These are phyloP conservation scores for Smithornis capensis DNA, from an alignment of 2,113 vertebrate species.

Conservation along the genomic window DNA sequence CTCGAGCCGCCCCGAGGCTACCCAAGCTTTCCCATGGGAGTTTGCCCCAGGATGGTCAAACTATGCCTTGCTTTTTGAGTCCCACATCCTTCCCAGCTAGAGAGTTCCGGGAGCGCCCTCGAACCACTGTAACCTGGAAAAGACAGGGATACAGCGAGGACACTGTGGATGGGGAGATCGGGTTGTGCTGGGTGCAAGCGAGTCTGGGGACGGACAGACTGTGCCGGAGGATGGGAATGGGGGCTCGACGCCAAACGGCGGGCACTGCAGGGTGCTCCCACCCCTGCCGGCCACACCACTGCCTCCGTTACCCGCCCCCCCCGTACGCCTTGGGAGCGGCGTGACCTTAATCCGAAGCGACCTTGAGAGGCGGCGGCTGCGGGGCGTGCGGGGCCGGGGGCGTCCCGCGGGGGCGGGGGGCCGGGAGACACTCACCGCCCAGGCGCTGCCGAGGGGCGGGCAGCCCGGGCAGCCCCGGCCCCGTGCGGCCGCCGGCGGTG, in stretches of 20 bases:
- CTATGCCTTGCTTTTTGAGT: neutral
- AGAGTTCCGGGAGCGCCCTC: neutral
- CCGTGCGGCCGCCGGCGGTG: neutral
- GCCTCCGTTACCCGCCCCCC: neutral
- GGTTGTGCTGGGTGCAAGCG: neutral
- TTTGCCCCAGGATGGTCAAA: neutral
- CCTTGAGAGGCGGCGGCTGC: neutral
- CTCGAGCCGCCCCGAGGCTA: neutral
- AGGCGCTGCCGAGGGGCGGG: neutral
- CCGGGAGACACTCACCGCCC: neutral
- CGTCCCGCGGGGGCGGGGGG: neutral
- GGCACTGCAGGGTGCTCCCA: neutral
- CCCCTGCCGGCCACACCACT: too few species aligned
- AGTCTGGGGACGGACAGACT: neutral
- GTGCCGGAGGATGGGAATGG: neutral
- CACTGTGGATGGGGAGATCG: neutral
- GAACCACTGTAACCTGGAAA: neutral
- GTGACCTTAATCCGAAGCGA: constrained; percentile 44
- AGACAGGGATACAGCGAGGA: neutral
- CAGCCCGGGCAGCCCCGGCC: neutral
- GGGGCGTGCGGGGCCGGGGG: neutral
- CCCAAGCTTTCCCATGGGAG: neutral
- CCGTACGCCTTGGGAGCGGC: neutral
- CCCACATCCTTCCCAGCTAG: rapidly evolving
- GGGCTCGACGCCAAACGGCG: neutral